These are phyloP conservation scores for Panzeria rudis DNA, from an alignment of 2,888 invertebrate species.

Conservation along the genomic window DNA sequence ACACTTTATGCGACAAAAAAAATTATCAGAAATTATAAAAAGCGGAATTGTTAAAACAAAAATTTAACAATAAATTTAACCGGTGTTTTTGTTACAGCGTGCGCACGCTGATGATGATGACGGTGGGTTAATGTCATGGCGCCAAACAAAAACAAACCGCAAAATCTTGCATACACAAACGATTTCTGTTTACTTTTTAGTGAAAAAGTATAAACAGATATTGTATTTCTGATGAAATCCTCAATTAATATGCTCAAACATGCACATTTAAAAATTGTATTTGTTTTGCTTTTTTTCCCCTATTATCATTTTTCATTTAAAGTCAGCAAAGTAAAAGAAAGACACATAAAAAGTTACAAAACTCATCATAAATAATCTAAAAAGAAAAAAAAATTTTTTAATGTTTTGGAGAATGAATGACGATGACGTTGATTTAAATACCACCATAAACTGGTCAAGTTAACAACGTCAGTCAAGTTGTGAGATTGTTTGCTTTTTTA, in stretches of 20 bases:
- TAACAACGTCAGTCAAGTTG: constrained; percentile 27
- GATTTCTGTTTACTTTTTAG: constrained; percentile 39
- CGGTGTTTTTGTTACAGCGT: constrained; percentile 30
- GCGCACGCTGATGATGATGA: constrained; percentile 30
- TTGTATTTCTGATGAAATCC: constrained; percentile 61
- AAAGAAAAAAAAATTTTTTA: not conserved
- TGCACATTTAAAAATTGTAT: constrained; percentile 37
- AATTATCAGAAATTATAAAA: not conserved
- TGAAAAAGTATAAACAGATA: constrained; percentile 35
- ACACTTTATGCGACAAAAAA: constrained; percentile 11
- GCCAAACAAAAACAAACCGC: constrained; percentile 68
- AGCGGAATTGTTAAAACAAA: constrained; percentile 56
- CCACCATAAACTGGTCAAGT: constrained; percentile 47
- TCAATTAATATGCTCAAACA: constrained; percentile 64
- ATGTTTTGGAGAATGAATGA: constrained; percentile 45
- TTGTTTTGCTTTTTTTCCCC: not conserved
- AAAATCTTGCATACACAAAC: constrained; percentile 61
- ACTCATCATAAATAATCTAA: constrained; percentile 48
- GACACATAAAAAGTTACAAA: constrained; percentile 36
- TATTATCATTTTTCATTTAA: not conserved
- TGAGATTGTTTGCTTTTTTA: constrained; percentile 40
- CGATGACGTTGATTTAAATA: constrained; percentile 60
- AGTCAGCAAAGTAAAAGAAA: constrained; percentile 25
- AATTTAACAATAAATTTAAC: constrained; percentile 37
- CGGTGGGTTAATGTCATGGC: constrained; percentile 64